Evolutionary conservation across 1,140 invertebrate species (phyloP).

Genomic region (Drosophila azteca): DNA sequence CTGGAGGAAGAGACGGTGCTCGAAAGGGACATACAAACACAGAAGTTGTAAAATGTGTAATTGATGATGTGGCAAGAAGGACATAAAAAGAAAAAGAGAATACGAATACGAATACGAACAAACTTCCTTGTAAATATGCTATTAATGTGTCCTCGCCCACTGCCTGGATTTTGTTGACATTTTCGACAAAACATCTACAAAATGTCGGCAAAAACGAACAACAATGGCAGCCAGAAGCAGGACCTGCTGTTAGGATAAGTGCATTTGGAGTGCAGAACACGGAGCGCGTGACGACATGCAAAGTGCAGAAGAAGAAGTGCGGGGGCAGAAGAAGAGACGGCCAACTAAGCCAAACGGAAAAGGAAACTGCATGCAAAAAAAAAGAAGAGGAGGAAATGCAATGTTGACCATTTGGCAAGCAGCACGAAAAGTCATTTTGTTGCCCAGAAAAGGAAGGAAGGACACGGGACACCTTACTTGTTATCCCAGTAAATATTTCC

Average conservation of each 20-base stretch:
- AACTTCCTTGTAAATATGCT: conserved; percentile 34
- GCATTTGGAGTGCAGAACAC: conserved; percentile 74
- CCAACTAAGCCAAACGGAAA: conserved; percentile 70
- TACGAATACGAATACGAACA: conserved; percentile 5
- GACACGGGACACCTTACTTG: conserved; percentile 51
- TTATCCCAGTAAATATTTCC: conserved; percentile 67
- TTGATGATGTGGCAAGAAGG: conserved; percentile 76
- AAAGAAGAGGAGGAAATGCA: conserved; percentile 43
- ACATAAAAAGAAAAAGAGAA: conserved; percentile 57
- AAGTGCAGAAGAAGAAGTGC: conserved; percentile 39
- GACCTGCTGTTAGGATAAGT: conserved; percentile 62
- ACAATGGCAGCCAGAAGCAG: conserved; percentile 27
- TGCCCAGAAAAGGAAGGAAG: conserved; percentile 1
- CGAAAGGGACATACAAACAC: conserved; percentile 2
- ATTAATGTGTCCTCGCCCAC: conserved; percentile 45
- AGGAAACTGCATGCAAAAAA: conserved; percentile 70
- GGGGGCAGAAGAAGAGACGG: conserved; percentile 13
- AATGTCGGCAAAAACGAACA: conserved; percentile 48
- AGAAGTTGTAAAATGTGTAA: conserved; percentile 81
- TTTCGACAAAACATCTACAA: conserved; percentile 80
- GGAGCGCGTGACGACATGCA: conserved; percentile 76
- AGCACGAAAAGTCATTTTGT: conserved; percentile 75
- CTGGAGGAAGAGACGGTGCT: not conserved
- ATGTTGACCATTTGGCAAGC: conserved; percentile 79
- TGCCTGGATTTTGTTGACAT: conserved; percentile 71